Evolutionary conservation across 1,140 invertebrate genomes (phyloP), one percentile per base, ranked within the genome.

Genomic region (Lasaia peninsularis): DNA sequence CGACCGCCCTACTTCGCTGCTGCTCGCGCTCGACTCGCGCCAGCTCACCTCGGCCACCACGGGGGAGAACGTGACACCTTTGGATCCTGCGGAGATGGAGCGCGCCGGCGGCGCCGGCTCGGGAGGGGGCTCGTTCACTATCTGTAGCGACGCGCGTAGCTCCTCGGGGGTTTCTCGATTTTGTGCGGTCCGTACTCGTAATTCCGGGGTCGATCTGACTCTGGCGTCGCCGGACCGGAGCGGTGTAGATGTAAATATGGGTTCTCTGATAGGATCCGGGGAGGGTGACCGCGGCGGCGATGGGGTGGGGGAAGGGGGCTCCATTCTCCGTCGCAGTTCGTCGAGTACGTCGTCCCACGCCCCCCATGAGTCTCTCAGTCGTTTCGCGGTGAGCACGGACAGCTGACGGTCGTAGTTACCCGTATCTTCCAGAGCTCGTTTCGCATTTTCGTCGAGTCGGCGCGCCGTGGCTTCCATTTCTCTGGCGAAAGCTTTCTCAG

Each of bases 1-100:
- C 56, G 71, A 61, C 34, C 14, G 31, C 14, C 53, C 54, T 12
- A 50, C 34, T 4, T 57, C 60, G 34, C 21, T 11, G 28, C 57
- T 80, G 60, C 80, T 86, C 60, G 82, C 66, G 63, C 85, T 89
- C 31, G 78, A 69, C 63, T 93, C 92, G 52, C 91, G 88, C 93
- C 93, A 94, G 69, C 92, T 94, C 31, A 94, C 93, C 76, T 94
- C 93, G 12, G 92, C 92, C 1, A 94, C 93, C 31, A 94, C 91
- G 0, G 93, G 93, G 69, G 92, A 93, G 67, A 95, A 95, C 10
- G 90, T 89, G 51, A 69, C 90, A 49, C 82, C 84, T 62, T 91
- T 80, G 54, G 85, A 90, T 56, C 88, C 81, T 49, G 88, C 58
- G 56, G 69, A 89, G 64, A 86, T 69, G 50, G 91, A 90, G 50